These are phyloP conservation scores for Linepithema humile DNA, from an alignment of 1,140 invertebrate genomes.

Conservation along the genomic window DNA sequence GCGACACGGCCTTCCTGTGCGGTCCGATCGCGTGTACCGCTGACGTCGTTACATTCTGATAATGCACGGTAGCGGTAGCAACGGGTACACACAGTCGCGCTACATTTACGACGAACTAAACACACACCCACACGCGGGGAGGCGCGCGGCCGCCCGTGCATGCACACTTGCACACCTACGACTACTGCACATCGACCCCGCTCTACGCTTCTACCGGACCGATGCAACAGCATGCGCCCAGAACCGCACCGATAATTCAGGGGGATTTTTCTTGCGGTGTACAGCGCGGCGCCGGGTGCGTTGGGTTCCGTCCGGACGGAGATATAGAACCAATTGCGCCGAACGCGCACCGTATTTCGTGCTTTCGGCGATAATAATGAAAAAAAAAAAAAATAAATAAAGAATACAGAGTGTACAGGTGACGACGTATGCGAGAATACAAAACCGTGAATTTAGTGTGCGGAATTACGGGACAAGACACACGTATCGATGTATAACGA, in stretches of 20 bases:
- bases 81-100: conserved; percentile 38
- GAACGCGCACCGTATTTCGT: conserved; percentile 26
- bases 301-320: conserved; percentile 23
- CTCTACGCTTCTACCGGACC: conserved; percentile 53
- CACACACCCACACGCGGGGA: background rate
- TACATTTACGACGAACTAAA: conserved; percentile 57
- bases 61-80: conserved; percentile 73
- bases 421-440: background rate
- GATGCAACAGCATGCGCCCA: conserved; percentile 73
- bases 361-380: conserved; percentile 21
- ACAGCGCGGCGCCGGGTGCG: conserved; percentile 73
- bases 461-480: background rate
- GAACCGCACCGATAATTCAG: conserved; percentile 83
- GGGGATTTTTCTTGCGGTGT: conserved; percentile 82
- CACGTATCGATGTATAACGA: conserved; percentile 10
- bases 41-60: conserved; percentile 80
- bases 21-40: conserved; percentile 75
- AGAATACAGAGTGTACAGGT: background rate
- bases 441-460: background rate
- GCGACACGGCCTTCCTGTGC: conserved; percentile 72
- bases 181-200: conserved; percentile 37
- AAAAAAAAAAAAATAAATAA: too few relatives aligned
- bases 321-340: conserved; percentile 36
- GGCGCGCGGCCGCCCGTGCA: conserved; percentile 13
- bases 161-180: conserved; percentile 36